Conservation (phyloP, 53 echinoderm and acorn worm genomes). For the Echinometra lucunter region DNA sequence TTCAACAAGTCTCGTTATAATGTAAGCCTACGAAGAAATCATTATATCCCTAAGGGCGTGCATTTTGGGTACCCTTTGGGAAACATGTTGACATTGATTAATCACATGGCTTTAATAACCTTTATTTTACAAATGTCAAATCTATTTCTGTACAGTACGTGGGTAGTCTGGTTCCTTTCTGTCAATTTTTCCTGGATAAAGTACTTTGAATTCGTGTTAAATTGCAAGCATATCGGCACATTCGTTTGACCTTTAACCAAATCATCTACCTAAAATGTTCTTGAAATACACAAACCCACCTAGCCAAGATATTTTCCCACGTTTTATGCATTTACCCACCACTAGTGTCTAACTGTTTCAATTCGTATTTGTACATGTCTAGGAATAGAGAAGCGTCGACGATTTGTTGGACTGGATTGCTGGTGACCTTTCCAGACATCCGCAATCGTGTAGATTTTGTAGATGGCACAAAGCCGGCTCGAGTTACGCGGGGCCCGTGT, state of each 20-base stretch:
- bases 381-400: neutral
- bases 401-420: neutral
- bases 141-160: neutral
- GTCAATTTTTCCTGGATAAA: neutral
- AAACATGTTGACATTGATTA: too few relatives aligned
- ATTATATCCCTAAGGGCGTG: neutral
- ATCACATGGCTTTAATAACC: too few relatives aligned
- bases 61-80: too few relatives aligned
- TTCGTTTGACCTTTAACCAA: too few relatives aligned
- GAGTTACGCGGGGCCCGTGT: neutral
- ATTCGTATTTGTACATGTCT: neutral
- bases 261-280: neutral
- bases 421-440: conserved; percentile 16
- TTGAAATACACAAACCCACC: neutral
- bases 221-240: neutral
- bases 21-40: neutral
- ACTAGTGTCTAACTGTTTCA: neutral
- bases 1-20: too few relatives aligned
- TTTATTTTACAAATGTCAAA: neutral
- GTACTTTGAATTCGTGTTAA: neutral
- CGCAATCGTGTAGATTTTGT: neutral
- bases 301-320: neutral
- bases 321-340: neutral
- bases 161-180: neutral
- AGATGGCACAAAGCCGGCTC: conserved; percentile 3